A percentile compares a stretch with the other conserved stretches of the same genome.
These are phyloP conservation scores for Sinocyclocheilus grahami DNA, from an alignment of 2,113 vertebrate species.

Conservation along the genomic window DNA sequence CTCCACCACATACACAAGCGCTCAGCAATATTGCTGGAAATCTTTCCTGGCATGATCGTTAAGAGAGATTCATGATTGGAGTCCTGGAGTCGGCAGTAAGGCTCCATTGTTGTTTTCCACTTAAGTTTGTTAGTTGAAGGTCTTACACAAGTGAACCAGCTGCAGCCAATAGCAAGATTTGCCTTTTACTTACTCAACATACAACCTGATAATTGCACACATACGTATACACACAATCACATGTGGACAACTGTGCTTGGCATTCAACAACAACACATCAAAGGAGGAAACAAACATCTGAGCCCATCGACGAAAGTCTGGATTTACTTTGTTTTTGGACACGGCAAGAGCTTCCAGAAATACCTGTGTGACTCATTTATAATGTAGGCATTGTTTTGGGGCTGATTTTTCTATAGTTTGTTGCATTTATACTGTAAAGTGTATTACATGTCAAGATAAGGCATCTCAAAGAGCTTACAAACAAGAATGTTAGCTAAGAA, in stretches of 20 bases:
- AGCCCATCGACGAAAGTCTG: not conserved
- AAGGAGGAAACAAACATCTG: slow-evolving; percentile 31
- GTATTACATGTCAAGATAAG: not conserved
- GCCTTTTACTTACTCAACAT: slow-evolving; percentile 32
- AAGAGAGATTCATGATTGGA: slow-evolving; percentile 11
- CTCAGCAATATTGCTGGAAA: slow-evolving; percentile 27
- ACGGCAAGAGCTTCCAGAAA: not conserved
- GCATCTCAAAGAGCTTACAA: not conserved
- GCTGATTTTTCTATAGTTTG: not conserved
- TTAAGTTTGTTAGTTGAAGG: slow-evolving; percentile 33
- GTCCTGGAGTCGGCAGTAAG: slow-evolving; percentile 4
- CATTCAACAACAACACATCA: slow-evolving; percentile 43
- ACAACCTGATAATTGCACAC: slow-evolving; percentile 42
- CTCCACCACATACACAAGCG: slow-evolving; percentile 48
- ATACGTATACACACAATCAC: slow-evolving; percentile 12
- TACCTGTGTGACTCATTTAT: not conserved
- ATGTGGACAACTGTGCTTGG: not conserved
- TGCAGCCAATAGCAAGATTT: slow-evolving; percentile 16
- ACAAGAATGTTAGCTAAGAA: not conserved
- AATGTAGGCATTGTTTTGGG: not conserved
- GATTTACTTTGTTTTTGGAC: slow-evolving; percentile 22
- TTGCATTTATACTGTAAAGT: not conserved
- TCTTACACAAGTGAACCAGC: slow-evolving; percentile 6
- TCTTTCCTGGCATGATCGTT: not conserved
- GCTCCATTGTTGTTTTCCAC: slow-evolving; percentile 40